These are phyloP conservation scores for Rhabdophis nuchalis DNA, from an alignment of 2,797 vertebrate species.

Conservation along the genomic window DNA sequence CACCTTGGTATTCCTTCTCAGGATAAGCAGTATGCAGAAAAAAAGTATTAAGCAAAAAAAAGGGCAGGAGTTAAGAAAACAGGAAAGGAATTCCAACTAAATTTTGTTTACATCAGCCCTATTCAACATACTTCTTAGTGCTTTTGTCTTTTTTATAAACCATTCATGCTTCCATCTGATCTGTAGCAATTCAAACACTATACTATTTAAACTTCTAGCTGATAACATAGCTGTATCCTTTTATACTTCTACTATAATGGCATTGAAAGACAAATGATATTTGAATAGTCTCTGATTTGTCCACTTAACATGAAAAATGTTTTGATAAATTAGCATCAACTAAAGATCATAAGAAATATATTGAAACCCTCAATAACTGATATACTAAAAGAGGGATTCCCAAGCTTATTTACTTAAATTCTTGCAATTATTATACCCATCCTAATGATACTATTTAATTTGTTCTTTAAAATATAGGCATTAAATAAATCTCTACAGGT, in stretches of 20 bases:
- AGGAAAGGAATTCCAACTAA: not conserved
- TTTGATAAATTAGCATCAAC: not conserved
- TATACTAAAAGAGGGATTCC: not conserved
- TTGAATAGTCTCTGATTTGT: not conserved
- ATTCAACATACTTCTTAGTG: not conserved
- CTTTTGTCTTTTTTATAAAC: not conserved
- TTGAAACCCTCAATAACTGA: not conserved
- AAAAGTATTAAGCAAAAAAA: not conserved
- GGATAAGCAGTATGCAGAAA: not conserved
- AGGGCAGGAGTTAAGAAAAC: not conserved
- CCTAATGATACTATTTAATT: not conserved
- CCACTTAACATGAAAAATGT: not conserved
- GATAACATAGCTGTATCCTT: not conserved
- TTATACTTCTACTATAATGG: not conserved
- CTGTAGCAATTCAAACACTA: not conserved
- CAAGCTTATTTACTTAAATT: not conserved
- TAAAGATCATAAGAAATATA: not conserved
- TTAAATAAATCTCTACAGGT: not conserved
- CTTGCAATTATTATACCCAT: not conserved
- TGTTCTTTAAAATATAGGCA: not conserved
- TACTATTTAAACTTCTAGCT: not conserved
- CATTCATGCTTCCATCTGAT: not conserved
- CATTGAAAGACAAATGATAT: not conserved
- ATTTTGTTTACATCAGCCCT: not conserved
- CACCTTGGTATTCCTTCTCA: too few relatives aligned